These are phyloP conservation scores for Zaprionus kolodkinae DNA, from an alignment of 1,140 invertebrate genomes.

Conservation along the genomic window DNA sequence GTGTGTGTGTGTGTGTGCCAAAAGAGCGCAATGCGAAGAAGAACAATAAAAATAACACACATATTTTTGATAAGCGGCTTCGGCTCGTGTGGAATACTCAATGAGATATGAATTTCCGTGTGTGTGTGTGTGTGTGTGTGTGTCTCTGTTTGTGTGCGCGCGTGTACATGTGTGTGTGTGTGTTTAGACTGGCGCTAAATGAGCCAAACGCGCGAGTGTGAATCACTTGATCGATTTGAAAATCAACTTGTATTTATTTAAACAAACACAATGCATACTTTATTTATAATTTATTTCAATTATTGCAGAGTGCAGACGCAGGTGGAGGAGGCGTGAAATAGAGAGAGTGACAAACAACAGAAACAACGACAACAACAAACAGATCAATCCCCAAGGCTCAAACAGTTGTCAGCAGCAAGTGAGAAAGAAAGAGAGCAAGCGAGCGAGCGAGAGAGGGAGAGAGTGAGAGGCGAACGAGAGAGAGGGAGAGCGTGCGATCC, in stretches of 20 bases:
- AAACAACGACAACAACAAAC: conserved; percentile 14
- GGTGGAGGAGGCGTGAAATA: conserved; percentile 8
- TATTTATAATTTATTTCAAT: conserved; percentile 22
- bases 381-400: conserved; percentile 6
- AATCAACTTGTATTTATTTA: conserved; percentile 6
- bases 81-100: conserved; percentile 26
- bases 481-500: conserved; percentile 4
- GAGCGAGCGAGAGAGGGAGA: neutral
- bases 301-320: conserved; percentile 17
- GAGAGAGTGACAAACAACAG: neutral
- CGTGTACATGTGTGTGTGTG: conserved; percentile 1
- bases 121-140: neutral
- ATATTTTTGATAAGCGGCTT: conserved; percentile 50
- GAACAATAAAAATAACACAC: conserved; percentile 42
- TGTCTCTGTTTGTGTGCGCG: neutral
- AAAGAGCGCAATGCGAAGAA: conserved; percentile 34
- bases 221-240: conserved; percentile 50
- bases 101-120: conserved; percentile 36
- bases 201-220: conserved; percentile 20
- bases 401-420: conserved; percentile 5
- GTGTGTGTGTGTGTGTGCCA: neutral
- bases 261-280: conserved; percentile 16
- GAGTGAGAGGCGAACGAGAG: neutral
- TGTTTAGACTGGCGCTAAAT: conserved; percentile 2
- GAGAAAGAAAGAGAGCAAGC: neutral